Percentiles rank a stretch among this genome's conserved stretches.
These are phyloP conservation scores for Pandemis corylana DNA, from an alignment of 2,888 invertebrate genomes.

Conservation along the genomic window DNA sequence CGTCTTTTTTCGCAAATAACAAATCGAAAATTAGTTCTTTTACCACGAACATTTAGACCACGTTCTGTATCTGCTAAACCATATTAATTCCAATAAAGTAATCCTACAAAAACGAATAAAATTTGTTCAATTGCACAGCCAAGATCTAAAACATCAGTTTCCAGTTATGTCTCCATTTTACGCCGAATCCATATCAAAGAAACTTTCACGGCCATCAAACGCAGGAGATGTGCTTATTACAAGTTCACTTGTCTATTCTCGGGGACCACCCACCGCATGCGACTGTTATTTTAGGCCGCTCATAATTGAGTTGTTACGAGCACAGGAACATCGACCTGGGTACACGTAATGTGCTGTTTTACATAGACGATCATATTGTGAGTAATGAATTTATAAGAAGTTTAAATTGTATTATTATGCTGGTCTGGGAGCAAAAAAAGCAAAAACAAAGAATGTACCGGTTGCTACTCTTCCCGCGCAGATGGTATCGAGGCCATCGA, in stretches of 20 bases:
- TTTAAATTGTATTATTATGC: too few species aligned
- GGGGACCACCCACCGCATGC: constrained; percentile 68
- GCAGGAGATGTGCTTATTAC: constrained; percentile 67
- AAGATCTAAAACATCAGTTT: not conserved
- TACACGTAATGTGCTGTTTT: constrained; percentile 74
- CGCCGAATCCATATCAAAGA: constrained; percentile 44
- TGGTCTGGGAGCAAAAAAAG: too few species aligned
- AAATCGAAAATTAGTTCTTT: not conserved
- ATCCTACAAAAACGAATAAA: not conserved
- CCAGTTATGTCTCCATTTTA: constrained; percentile 47
- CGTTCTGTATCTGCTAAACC: not conserved
- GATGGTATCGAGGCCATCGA: too few species aligned
- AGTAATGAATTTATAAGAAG: constrained; percentile 1
- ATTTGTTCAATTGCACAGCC: not conserved
- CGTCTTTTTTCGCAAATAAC: not conserved
- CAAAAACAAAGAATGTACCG: too few species aligned
- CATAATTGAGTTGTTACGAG: constrained; percentile 80
- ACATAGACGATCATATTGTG: constrained; percentile 53
- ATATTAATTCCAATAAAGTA: not conserved
- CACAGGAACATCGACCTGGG: constrained; percentile 60
- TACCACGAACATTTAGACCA: not conserved
- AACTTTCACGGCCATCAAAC: constrained; percentile 53
- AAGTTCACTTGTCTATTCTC: constrained; percentile 70
- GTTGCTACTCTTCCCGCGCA: too few species aligned
- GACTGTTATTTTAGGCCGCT: constrained; percentile 73